Evolutionary conservation across 2,113 vertebrate genomes (phyloP), one percentile per base, ranked within the genome.

Genomic region (Fulica atra): DNA sequence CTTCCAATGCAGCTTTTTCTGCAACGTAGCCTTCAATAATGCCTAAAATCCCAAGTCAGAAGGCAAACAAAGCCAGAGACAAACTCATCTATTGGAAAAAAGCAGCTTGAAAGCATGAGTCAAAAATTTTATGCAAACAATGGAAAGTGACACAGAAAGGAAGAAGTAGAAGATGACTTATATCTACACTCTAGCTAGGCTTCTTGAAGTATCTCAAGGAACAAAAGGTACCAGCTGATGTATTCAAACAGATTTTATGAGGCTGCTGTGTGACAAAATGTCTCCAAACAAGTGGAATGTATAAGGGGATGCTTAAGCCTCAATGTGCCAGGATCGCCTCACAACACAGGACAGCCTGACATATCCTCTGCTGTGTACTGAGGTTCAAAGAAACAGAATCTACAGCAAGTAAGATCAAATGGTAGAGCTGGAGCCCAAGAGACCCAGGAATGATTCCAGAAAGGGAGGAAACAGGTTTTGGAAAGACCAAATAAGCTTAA

Each of bases 21-120:
- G 97, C 98, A 81, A 98, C 96, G 7, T 99, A 99, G 51, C 99
- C 99, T 61, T 99, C 99, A 4, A 99, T 95, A 80, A 99, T 97
- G 29, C 99, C 99, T 99, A 70, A 64, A 94, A 96, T 26, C 33
- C 82, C 88, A 95, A 93, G 68, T 9, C 15, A 81, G 61, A 93
- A 46, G 5, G 70, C 53, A 89, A 86, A 79, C 29, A 74, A 86
- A 74, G 20, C 6, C 65, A 23, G 0, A 57, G 24, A 44, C 5
- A 89, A 65, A 44, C 21, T 64, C 33, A 71, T 13, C 21, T 26
- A 2, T 1, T 56, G 38, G 33, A 57, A 61, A 76, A 64, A 74
- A 76, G 13, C 10, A 69, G 16, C 28, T 40, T 81, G 65, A 78
- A 92, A 77, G 88, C 7, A 56, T 0, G 1, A 91, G 13, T 12